phyloP scores from a whole-genome alignment of 2,888 invertebrate genomes.

The Hirtodrosophila duncani region DNA sequence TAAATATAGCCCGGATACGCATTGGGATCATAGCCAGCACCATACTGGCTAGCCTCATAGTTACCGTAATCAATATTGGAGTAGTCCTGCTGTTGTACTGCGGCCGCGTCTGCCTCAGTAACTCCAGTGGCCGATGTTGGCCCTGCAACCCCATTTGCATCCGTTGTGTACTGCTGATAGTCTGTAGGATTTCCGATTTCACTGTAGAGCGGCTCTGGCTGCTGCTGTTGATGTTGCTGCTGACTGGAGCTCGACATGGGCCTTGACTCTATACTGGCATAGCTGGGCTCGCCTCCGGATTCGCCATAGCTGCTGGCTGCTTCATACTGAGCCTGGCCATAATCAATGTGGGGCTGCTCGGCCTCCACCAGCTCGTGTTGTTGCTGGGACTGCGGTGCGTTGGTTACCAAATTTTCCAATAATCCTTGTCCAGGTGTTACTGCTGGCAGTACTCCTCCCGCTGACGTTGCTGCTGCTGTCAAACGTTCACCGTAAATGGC shows the following conservation, averaged over 20 bases:
- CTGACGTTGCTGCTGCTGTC: constrained; percentile 38
- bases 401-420: constrained; percentile 55
- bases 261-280: constrained; percentile 54
- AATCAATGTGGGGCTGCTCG: constrained; percentile 34
- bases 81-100: constrained; percentile 56
- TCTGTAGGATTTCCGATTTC: constrained; percentile 61
- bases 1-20: constrained; percentile 76
- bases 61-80: constrained; percentile 70
- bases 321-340: constrained; percentile 47
- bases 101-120: constrained; percentile 9
- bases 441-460: constrained; percentile 15
- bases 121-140: constrained; percentile 4
- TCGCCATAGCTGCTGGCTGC: constrained; percentile 39
- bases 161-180: constrained; percentile 52
- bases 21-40: constrained; percentile 68
- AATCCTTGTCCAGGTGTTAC: constrained; percentile 36
- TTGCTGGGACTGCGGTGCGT: constrained; percentile 16
- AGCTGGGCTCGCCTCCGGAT: constrained; percentile 45
- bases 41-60: constrained; percentile 72
- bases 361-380: constrained; percentile 6
- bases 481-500: constrained; percentile 77
- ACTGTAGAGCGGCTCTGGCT: constrained; percentile 51
- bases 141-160: constrained; percentile 22
- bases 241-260: constrained; percentile 34
- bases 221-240: constrained; percentile 8